Conservation (phyloP, 2,113 vertebrate genomes). For the Rallus limicola region DNA sequence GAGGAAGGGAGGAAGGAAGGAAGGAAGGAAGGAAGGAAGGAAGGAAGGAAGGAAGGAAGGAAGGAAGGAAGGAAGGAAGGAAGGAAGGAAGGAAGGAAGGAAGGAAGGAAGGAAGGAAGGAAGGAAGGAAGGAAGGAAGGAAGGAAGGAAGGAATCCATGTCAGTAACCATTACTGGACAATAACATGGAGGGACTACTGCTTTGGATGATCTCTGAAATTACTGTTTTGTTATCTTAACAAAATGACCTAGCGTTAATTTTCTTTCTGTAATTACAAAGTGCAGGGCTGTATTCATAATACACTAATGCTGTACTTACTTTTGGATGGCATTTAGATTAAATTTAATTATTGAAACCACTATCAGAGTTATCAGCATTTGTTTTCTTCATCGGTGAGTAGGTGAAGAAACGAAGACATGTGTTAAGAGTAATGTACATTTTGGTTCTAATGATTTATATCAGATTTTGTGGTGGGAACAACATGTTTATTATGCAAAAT, state of each 20-base stretch:
- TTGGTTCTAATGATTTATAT: not conserved
- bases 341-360: not conserved
- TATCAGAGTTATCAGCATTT: not conserved
- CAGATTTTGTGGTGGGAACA: not conserved
- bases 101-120: no score
- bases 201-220: not conserved
- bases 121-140: no score
- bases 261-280: not conserved
- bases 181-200: not conserved
- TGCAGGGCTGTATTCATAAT: not conserved
- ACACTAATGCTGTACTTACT: not conserved
- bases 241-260: not conserved
- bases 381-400: not conserved
- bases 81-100: no score
- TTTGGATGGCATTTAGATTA: not conserved
- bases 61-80: no score
- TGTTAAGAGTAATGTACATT: not conserved
- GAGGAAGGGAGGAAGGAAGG: no score
- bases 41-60: no score
- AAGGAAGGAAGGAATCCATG: no score
- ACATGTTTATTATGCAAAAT: not conserved
- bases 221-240: not conserved
- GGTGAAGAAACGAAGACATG: not conserved
- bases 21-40: no score
- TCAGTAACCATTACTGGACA: not conserved